phyloP scores from a whole-genome alignment of 2,888 invertebrate genomes.

The Cetonia aurata region DNA sequence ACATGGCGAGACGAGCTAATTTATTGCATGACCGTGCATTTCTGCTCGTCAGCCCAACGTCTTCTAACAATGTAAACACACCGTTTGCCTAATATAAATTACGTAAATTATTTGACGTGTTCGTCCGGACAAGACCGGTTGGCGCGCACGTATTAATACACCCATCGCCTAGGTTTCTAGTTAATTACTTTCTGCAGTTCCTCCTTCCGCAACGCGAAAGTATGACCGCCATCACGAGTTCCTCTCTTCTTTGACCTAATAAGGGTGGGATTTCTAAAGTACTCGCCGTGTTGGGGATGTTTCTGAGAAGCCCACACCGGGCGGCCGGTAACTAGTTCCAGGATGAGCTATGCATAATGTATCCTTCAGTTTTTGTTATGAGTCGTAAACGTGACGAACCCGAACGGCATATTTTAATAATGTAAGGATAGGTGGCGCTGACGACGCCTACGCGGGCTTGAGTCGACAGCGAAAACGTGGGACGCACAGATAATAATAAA shows the following conservation, averaged over 20 bases:
- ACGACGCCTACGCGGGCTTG: not conserved
- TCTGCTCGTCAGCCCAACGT: conserved; percentile 2
- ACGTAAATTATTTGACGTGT: conserved; percentile 23
- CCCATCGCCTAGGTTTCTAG: conserved; percentile 16
- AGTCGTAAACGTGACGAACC: conserved; percentile 59
- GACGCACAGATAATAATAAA: too few species aligned
- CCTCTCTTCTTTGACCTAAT: conserved; percentile 12
- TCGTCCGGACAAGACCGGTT: not conserved
- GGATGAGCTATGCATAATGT: conserved; percentile 61
- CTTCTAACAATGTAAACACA: conserved; percentile 6
- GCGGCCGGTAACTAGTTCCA: conserved; percentile 55
- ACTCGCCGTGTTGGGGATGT: not conserved
- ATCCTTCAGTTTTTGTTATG: conserved; percentile 55
- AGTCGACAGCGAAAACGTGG: too few species aligned
- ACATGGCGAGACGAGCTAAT: conserved; percentile 4
- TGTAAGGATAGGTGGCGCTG: conserved; percentile 48
- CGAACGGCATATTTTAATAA: conserved; percentile 58
- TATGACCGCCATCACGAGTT: conserved; percentile 7
- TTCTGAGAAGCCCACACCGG: conserved; percentile 14
- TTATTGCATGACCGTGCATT: conserved; percentile 26
- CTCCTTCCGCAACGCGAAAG: conserved; percentile 30
- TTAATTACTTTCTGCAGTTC: conserved; percentile 26
- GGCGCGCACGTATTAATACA: conserved; percentile 2
- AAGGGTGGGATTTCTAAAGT: conserved; percentile 24
- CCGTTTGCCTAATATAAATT: conserved; percentile 17